Evolutionary conservation across 2,888 invertebrate genomes (phyloP).

Genomic region (Tenodera sinensis): DNA sequence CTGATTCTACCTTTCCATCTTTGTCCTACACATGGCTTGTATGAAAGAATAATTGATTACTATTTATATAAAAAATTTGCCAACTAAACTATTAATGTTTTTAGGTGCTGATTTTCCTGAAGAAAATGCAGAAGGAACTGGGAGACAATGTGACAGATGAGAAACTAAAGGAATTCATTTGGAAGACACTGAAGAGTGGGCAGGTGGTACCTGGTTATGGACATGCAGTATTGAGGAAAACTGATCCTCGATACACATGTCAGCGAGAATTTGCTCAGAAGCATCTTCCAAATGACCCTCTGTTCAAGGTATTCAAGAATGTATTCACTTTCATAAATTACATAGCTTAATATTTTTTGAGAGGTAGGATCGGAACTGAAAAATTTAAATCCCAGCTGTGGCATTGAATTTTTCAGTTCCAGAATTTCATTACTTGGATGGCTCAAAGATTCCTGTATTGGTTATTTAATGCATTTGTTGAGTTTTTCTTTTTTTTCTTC

Average conservation of each 20-base stretch:
- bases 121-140: conserved; percentile 81
- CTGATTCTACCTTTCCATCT: no score
- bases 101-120: conserved; percentile 88
- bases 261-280: conserved; percentile 93
- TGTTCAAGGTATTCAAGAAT: conserved; percentile 66
- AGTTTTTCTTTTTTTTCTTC: no score
- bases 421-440: no score
- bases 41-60: no score
- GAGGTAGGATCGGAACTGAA: no score
- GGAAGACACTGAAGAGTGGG: conserved; percentile 93
- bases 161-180: conserved; percentile 91
- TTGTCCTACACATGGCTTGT: no score
- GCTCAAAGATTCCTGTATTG: no score
- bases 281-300: conserved; percentile 85
- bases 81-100: conserved; percentile 31
- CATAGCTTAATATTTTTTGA: background rate
- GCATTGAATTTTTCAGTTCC: no score
- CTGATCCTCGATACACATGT: conserved; percentile 88
- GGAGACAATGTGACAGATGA: conserved; percentile 85
- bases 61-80: no score
- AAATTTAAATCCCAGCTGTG: no score
- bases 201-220: conserved; percentile 98
- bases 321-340: no score
- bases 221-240: conserved; percentile 92
- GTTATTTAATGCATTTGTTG: no score